Conservation (phyloP, 2,888 invertebrate genomes). For the Lamproptera curius region DNA sequence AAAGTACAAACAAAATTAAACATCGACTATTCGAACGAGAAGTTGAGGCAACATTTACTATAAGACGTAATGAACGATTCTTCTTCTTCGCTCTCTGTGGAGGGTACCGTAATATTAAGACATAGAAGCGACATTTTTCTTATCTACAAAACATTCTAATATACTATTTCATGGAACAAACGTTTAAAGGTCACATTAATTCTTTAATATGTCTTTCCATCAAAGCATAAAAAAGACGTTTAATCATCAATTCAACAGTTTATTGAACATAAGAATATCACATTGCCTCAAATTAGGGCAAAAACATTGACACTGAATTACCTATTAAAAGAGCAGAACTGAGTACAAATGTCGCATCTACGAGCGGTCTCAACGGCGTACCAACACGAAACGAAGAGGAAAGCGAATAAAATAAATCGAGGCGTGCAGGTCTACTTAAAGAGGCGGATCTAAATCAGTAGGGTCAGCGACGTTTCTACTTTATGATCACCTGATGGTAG, state of each 20-base stretch:
- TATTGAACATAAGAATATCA: too few relatives aligned
- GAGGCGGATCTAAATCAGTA: constrained; percentile 58
- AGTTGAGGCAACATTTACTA: constrained; percentile 49
- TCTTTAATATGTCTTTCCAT: too few relatives aligned
- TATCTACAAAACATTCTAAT: too few relatives aligned
- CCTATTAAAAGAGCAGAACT: too few relatives aligned
- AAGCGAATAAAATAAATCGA: constrained; percentile 65
- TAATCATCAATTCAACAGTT: too few relatives aligned
- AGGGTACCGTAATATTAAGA: constrained; percentile 32
- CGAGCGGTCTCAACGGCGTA: constrained; percentile 28
- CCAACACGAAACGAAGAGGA: constrained; percentile 52
- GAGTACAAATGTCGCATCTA: constrained; percentile 42
- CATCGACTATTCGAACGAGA: constrained; percentile 37
- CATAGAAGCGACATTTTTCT: constrained; percentile 47
- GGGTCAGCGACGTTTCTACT: constrained; percentile 65
- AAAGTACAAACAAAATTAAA: constrained; percentile 47
- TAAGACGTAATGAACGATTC: constrained; percentile 42
- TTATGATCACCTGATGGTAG: constrained; percentile 69
- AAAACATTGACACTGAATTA: too few relatives aligned
- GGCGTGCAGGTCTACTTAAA: constrained; percentile 72
- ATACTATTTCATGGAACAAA: too few relatives aligned
- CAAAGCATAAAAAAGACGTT: too few relatives aligned
- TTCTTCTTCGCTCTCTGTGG: constrained; percentile 34
- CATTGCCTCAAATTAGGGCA: too few relatives aligned
- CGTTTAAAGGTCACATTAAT: too few relatives aligned